Evolutionary conservation across 2,797 vertebrate genomes (phyloP).

Genomic region (Cephalopachus bancanus): DNA sequence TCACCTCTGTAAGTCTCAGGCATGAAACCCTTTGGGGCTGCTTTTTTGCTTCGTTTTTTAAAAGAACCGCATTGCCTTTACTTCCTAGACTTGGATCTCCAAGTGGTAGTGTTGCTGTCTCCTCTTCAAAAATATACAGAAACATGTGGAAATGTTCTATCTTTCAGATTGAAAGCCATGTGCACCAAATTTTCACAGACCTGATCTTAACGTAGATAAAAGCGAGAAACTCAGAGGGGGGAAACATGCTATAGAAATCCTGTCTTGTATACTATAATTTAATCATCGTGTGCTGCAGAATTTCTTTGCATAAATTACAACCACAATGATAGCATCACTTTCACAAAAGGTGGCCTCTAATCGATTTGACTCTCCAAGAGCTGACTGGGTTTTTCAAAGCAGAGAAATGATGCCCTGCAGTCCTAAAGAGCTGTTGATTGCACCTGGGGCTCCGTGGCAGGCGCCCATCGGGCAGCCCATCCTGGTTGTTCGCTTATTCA

Average conservation of each 20-base stretch:
- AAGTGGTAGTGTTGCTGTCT: background rate
- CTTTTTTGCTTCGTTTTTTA: background rate
- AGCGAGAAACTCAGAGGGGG: slow-evolving; percentile 46
- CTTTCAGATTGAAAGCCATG: slow-evolving; percentile 61
- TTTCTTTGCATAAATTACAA: slow-evolving; percentile 71
- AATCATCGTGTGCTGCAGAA: slow-evolving; percentile 53
- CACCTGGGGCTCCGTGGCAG: background rate
- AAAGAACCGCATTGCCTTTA: background rate
- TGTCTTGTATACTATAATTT: slow-evolving; percentile 12
- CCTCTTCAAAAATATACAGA: slow-evolving; percentile 40
- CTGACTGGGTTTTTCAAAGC: background rate
- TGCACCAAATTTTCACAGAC: slow-evolving; percentile 57
- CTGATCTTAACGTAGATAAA: slow-evolving; percentile 70
- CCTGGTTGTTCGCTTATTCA: background rate
- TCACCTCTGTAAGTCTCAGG: background rate
- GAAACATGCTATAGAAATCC: background rate
- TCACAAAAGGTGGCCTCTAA: slow-evolving; percentile 67
- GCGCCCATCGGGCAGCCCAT: fast-evolving
- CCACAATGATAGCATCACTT: slow-evolving; percentile 60
- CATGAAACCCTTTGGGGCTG: background rate
- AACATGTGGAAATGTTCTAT: slow-evolving; percentile 47
- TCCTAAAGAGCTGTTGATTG: background rate
- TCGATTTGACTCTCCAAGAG: background rate
- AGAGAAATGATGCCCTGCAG: background rate
- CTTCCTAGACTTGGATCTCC: background rate